Evolutionary conservation across 2,113 vertebrate genomes (phyloP), one percentile per base, ranked within the genome.

Genomic region (Grammomys dolichurus): DNA sequence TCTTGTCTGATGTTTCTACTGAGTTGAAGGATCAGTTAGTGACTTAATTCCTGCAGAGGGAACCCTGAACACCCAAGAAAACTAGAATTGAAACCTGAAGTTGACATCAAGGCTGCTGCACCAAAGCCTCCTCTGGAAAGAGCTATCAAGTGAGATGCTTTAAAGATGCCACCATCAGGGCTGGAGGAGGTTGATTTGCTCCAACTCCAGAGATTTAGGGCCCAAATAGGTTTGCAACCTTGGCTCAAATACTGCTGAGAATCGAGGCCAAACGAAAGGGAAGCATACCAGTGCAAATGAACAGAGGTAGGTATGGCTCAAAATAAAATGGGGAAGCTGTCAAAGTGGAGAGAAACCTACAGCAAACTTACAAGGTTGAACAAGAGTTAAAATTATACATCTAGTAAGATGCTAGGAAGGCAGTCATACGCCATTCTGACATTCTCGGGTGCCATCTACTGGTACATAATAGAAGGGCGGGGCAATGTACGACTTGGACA

Each of bases 1-100:
- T 75, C 51, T 93, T 65, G 16, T 75, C 60, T 65, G 48, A 82
- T n/a, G 54, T 78, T 95, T 96, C n/a, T 26, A 87, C 12, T 87
- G 60, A n/a, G 9, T 96, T 91, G n/a, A 77, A 48, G 58, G 2
- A 51, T 54, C 40, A 78, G 16, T 93, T 90, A 51, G 33, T 69
- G 3, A 56, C 31, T 72, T 60, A 93, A 86, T 86, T 89, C 33
- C 17, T 86, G 73, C 77, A 86, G 67, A 81, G 3, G 0, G 20
- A 33, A 70, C 4, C 6, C 31, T 94, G 56, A 26, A 91, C 69
- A 24, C n/a, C 46, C 40, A 81, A 85, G 28, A 1, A 75, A 48
- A 36, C 75, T 33, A 33, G 16, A 22, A 3, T 3, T 24, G 9
- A 33, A 86, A 86, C 43, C 43, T 24, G 43, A 67, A 12, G 7